These are phyloP conservation scores for Argyrosomus regius DNA, from an alignment of 2,797 vertebrate species.

Conservation along the genomic window DNA sequence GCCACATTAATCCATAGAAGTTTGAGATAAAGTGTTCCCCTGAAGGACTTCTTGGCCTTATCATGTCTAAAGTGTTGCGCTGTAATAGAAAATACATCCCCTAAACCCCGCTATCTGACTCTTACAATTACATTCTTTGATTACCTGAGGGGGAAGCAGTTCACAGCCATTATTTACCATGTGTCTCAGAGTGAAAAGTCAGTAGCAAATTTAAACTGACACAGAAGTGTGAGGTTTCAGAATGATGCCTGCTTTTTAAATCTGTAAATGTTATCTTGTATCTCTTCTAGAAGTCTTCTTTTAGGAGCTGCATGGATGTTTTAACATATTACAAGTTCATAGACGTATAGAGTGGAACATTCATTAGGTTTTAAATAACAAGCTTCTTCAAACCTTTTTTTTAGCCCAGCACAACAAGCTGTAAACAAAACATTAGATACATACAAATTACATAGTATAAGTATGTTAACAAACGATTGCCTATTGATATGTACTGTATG, in stretches of 20 bases:
- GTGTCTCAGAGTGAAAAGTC: constrained; percentile 1
- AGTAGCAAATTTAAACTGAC: constrained; percentile 7
- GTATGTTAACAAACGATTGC: not conserved
- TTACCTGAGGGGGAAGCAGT: constrained; percentile 33
- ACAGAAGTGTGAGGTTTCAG: not conserved
- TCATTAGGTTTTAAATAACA: not conserved
- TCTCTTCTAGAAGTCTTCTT: not conserved
- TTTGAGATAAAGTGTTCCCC: constrained; percentile 11
- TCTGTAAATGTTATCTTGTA: not conserved
- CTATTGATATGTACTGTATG: no score
- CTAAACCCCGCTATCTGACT: constrained; percentile 19
- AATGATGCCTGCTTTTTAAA: not conserved
- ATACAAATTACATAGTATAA: no score
- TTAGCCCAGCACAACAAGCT: not conserved
- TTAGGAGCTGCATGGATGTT: not conserved
- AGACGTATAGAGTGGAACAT: not conserved
- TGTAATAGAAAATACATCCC: constrained; percentile 23
- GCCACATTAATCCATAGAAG: constrained; percentile 33
- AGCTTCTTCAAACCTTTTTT: not conserved
- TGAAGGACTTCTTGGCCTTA: constrained; percentile 30
- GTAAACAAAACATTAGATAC: not conserved
- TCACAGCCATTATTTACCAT: constrained; percentile 22
- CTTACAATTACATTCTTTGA: constrained; percentile 29
- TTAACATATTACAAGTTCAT: not conserved
- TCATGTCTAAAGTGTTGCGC: constrained; percentile 35